Evolutionary conservation across 2,888 invertebrate species (phyloP), one percentile per base, ranked within the genome.

Genomic region (Tineola bisselliella): DNA sequence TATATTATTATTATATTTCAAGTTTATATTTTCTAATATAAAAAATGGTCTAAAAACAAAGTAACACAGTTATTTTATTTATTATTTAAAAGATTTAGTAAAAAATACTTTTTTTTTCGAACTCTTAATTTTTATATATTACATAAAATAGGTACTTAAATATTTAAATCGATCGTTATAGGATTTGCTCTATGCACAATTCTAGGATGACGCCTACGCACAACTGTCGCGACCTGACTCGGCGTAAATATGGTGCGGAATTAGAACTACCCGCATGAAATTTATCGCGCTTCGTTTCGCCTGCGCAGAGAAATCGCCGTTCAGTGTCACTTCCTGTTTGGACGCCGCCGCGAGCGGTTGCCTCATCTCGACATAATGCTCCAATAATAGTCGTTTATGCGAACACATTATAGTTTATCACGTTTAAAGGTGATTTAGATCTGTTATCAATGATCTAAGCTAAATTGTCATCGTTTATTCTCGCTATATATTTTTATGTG

Each of bases 231-330:
- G 67, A 71, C 69, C 68, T 67, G 69, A 65, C 70, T 58, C 33
- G 58, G 75, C 79, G 80, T 82, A 83, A 81, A 81, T 83, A 81
- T 79, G 76, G 72, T 72, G 74, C 70, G 74, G 82, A 80, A 83
- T 84, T 81, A 79, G 81, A 82, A 75, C 82, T 82, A 79, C 79
- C 79, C 77, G 77, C 75, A 67, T 19, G 73, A 80, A 80, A 83
- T 84, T 83, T 84, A 81, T 82, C 72, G 68, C 65, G 65, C 13
- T 67, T 61, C 57, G 43, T 13, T 48, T 17, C 44, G 59, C 43
- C 17, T 44, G 54, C 54, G 57, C 56, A 44, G 54, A 54, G 58
- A 61, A 63, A 63, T 60, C 56, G 69, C 69, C 62, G 67, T 66
- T 63, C 68, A 59, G 67, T 70, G 76, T 74, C 77, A 81, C 72